These are phyloP conservation scores for Neoascia interrupta DNA, from an alignment of 2,888 invertebrate genomes.

Conservation along the genomic window DNA sequence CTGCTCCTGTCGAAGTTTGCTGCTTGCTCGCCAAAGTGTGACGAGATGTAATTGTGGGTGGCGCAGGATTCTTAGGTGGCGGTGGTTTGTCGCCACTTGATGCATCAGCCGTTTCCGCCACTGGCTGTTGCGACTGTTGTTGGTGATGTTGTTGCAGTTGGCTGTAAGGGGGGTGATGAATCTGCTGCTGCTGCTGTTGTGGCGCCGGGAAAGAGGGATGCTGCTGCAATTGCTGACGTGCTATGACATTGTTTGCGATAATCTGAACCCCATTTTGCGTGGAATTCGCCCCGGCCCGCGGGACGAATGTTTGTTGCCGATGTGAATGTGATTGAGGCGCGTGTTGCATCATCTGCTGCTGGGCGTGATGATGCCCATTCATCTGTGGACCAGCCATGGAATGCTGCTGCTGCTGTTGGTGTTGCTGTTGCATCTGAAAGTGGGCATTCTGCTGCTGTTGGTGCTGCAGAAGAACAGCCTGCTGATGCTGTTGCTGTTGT, in stretches of 20 bases:
- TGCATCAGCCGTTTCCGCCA: constrained; percentile 65
- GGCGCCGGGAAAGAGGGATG: constrained; percentile 61
- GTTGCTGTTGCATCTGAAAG: constrained; percentile 50
- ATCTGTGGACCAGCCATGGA: constrained; percentile 54
- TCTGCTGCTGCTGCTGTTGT: constrained; percentile 69
- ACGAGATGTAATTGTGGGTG: constrained; percentile 73
- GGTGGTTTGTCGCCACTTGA: constrained; percentile 67
- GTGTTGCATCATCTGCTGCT: constrained; percentile 51
- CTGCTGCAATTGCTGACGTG: constrained; percentile 71
- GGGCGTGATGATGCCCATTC: constrained; percentile 51
- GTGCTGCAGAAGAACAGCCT: constrained; percentile 61
- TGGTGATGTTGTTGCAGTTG: constrained; percentile 70
- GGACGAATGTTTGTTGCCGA: constrained; percentile 70
- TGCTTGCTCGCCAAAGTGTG: constrained; percentile 41
- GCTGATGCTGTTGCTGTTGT: constrained; percentile 68
- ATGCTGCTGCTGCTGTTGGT: constrained; percentile 42
- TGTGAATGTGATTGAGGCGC: constrained; percentile 35
- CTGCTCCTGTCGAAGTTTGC: constrained; percentile 40
- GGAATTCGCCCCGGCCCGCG: constrained; percentile 74
- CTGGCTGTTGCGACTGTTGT: constrained; percentile 70
- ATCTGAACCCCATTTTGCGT: constrained; percentile 73
- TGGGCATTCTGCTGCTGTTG: constrained; percentile 54
- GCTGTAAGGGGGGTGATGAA: constrained; percentile 63
- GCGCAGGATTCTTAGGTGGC: constrained; percentile 63
- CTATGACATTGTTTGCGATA: constrained; percentile 54